Evolutionary conservation across 2,113 vertebrate genomes (phyloP), one percentile per base, ranked within the genome.

Genomic region (Zosterops pallidus): DNA sequence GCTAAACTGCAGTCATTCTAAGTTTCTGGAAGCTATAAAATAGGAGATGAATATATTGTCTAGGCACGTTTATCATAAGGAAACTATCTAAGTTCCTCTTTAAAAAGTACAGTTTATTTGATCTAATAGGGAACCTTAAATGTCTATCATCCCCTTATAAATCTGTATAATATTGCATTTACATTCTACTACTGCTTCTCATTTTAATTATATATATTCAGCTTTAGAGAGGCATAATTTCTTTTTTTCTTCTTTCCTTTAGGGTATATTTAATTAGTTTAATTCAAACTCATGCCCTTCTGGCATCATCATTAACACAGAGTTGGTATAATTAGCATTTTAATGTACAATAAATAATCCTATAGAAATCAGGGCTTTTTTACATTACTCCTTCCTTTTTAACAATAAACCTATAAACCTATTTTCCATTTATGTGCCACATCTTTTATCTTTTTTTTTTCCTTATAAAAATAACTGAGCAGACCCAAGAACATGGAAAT

Each of bases 261-360:
- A 94, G 91, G 86, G 68, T 90, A 80, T 72, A 91, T 92, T 95
- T 97, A 97, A 95, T 96, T 95, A 92, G 91, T 88, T 95, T 94
- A 86, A 95, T 90, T 94, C 75, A 92, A 63, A 92, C 14, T 79
- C 4, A 3, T 82, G n/a, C 25, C 75, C 78, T 94, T 94, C 90
- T 94, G 86, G 75, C 57, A 96, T 80, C 46, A 78, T 72, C 75
- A 94, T 94, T 95, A 97, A 55, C 52, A 91, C 15, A 84, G 35
- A 72, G 11, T 55, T 59, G 79, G 35, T 82, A 68, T 70, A 70
- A 96, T 96, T 94, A 96, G 42, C 53, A 93, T 94, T 93, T 95
- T 91, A 95, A 88, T 93, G 20, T 79, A 76, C 53, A 84, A 95
- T 76, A 96, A 96, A 92, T 67, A 95, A 77, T 64, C 37, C 7